phyloP scores from a whole-genome alignment of 2,113 vertebrate genomes.

The Anguilla japonica region DNA sequence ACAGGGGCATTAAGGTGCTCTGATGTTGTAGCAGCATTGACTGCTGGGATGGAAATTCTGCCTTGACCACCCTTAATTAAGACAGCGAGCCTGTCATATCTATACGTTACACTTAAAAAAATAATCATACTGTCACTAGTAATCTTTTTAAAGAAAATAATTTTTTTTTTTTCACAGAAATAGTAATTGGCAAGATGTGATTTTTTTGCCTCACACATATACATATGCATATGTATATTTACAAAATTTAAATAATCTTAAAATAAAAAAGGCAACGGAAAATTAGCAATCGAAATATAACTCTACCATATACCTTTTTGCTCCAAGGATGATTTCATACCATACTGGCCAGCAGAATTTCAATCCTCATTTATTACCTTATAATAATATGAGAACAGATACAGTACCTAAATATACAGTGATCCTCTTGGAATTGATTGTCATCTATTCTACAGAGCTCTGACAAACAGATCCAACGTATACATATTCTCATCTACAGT shows the following conservation, averaged over 20 bases:
- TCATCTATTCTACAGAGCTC: slow-evolving; percentile 51
- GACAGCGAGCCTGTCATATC: background rate
- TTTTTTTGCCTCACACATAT: background rate
- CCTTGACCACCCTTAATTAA: background rate
- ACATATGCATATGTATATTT: slow-evolving; percentile 17
- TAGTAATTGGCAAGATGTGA: background rate
- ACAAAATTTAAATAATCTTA: slow-evolving; percentile 14
- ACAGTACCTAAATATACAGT: slow-evolving; percentile 60
- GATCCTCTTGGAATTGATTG: slow-evolving; percentile 69
- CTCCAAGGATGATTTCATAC: slow-evolving; percentile 52
- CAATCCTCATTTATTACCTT: slow-evolving; percentile 50
- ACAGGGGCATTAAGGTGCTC: slow-evolving; percentile 29
- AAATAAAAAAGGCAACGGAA: slow-evolving; percentile 16
- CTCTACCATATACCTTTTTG: slow-evolving; percentile 36
- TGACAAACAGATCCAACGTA: slow-evolving; percentile 36
- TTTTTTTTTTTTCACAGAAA: background rate
- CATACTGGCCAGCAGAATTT: slow-evolving; percentile 72
- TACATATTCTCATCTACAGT: slow-evolving; percentile 45
- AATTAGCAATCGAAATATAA: slow-evolving; percentile 6
- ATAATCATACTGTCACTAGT: background rate
- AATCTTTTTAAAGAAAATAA: slow-evolving; percentile 8
- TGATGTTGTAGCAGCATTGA: slow-evolving; percentile 1
- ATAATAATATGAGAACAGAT: slow-evolving; percentile 72
- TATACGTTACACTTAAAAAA: background rate
- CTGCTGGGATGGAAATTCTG: background rate